A percentile compares a stretch with the other conserved stretches of the same genome.
phyloP scores from a whole-genome alignment of 2,797 vertebrate species.

The Melanotaenia boesemani region DNA sequence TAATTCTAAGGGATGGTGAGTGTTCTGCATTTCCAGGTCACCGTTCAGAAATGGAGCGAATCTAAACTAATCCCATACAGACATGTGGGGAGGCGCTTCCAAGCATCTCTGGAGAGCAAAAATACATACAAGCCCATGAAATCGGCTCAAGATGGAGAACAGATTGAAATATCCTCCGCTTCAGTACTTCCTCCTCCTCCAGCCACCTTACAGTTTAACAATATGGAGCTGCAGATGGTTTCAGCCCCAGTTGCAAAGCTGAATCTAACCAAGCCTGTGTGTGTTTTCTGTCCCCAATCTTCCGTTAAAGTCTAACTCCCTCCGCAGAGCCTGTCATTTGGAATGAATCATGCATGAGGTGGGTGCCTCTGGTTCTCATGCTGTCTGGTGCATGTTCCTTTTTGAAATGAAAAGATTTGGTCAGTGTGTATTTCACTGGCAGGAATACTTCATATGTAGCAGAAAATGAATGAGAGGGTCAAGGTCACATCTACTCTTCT shows the following conservation, averaged over 20 bases:
- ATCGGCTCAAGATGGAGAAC: conserved; percentile 23
- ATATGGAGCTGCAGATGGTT: conserved; percentile 23
- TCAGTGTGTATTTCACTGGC: conserved; percentile 17
- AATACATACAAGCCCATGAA: conserved; percentile 30
- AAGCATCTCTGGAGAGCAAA: conserved; percentile 19
- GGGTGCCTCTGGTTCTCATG: conserved; percentile 29
- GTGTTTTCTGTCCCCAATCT: conserved; percentile 3
- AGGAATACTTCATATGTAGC: conserved; percentile 55
- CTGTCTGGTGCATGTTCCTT: conserved; percentile 26
- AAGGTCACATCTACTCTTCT: conserved; percentile 27
- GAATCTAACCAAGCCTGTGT: conserved; percentile 13
- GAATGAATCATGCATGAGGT: conserved; percentile 58
- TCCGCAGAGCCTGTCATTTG: conserved; percentile 29
- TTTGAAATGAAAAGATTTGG: conserved; percentile 37
- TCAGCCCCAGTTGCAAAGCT: conserved; percentile 20
- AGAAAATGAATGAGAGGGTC: conserved; percentile 33
- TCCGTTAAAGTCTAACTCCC: conserved; percentile 35
- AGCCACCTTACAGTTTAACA: conserved; percentile 15
- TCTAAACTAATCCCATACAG: conserved; percentile 33
- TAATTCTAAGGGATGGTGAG: conserved; percentile 2
- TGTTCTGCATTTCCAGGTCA: conserved; percentile 37
- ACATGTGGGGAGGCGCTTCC: background rate
- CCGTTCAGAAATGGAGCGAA: conserved; percentile 9
- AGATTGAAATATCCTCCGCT: conserved; percentile 24
- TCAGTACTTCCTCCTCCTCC: conserved; percentile 13